Conservation (phyloP, 2,113 vertebrate genomes). For the Crotalus viridis region DNA sequence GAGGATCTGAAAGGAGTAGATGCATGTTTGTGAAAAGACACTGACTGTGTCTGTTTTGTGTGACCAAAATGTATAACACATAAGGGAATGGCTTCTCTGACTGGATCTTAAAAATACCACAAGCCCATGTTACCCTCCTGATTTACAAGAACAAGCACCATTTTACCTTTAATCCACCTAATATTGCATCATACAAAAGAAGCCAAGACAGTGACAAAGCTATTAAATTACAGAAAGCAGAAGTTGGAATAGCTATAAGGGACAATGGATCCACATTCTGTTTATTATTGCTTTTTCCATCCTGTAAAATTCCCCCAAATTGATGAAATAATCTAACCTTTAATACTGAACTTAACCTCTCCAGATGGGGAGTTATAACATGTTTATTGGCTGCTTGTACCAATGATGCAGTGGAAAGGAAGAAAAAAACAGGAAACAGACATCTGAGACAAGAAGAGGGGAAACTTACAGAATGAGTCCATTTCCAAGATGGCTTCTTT, state of each 20-base stretch:
- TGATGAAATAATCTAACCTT: background rate
- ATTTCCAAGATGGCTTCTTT: slow-evolving; percentile 91
- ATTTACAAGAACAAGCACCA: background rate
- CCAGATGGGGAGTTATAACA: background rate
- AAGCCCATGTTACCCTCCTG: background rate
- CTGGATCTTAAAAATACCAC: background rate
- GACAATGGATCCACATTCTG: background rate
- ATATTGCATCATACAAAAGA: background rate
- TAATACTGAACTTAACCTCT: background rate
- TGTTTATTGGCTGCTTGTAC: background rate
- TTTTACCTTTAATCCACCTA: background rate
- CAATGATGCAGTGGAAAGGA: background rate
- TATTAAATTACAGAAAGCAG: background rate
- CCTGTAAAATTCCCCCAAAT: background rate
- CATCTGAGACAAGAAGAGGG: background rate
- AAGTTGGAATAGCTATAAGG: background rate
- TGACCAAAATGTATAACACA: background rate
- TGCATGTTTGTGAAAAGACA: background rate
- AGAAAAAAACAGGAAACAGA: background rate
- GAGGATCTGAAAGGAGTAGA: slow-evolving; percentile 67
- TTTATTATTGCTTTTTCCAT: background rate
- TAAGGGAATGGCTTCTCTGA: background rate
- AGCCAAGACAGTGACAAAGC: background rate
- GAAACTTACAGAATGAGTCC: slow-evolving; percentile 86
- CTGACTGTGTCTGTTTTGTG: no score